These are phyloP conservation scores for Drosophila greeni DNA, from an alignment of 2,888 invertebrate species.

Conservation along the genomic window DNA sequence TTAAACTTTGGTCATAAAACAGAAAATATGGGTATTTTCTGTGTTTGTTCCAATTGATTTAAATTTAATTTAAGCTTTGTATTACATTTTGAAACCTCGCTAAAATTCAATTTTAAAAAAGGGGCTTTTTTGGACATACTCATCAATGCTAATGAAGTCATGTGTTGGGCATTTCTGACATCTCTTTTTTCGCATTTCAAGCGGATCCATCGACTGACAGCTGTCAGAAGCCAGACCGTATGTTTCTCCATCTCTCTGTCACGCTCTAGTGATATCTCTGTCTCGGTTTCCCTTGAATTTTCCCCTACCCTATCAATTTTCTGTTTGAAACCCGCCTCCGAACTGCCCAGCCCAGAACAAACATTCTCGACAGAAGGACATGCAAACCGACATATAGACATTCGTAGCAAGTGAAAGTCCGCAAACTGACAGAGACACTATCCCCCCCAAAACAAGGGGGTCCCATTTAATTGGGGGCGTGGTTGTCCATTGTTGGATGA, in stretches of 20 bases:
- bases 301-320: neutral
- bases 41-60: neutral
- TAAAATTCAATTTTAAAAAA: neutral
- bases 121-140: neutral
- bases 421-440: slow-evolving; percentile 7
- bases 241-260: neutral
- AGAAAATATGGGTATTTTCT: neutral
- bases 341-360: slow-evolving; percentile 22
- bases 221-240: slow-evolving; percentile 16
- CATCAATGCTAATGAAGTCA: slow-evolving; percentile 7
- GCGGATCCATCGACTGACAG: slow-evolving; percentile 27
- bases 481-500: slow-evolving; percentile 23
- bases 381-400: slow-evolving; percentile 24
- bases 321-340: neutral
- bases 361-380: slow-evolving; percentile 18
- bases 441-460: neutral
- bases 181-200: neutral
- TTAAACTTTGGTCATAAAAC: too few relatives aligned
- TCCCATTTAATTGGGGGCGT: slow-evolving; percentile 35
- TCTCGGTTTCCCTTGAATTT: neutral
- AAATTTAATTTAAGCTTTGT: neutral
- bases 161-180: neutral
- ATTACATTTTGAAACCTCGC: too few relatives aligned
- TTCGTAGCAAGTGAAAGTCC: slow-evolving; percentile 22
- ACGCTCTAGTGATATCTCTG: neutral